Percentiles rank a stretch among this genome's conserved stretches.
phyloP scores from a whole-genome alignment of 2,888 invertebrate species.

The Fabriciana adippe region DNA sequence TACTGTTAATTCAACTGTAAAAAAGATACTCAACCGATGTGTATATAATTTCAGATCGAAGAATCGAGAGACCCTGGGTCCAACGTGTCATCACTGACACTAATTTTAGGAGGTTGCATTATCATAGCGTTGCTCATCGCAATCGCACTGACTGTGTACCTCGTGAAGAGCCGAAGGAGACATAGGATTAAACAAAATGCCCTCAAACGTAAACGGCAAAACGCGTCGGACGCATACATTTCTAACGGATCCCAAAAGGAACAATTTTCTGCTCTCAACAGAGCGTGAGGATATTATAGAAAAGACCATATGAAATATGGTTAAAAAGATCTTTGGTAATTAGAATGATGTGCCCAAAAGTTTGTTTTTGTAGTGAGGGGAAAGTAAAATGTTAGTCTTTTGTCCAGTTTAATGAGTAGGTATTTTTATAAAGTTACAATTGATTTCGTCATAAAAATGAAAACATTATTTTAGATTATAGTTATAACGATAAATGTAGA shows the following conservation, averaged over 20 bases:
- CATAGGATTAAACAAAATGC: constrained; percentile 60
- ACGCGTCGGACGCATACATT: constrained; percentile 55
- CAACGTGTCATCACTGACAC: constrained; percentile 54
- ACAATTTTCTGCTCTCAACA: constrained; percentile 65
- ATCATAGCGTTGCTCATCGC: constrained; percentile 59
- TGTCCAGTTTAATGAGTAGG: too few species aligned
- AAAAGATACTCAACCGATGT: too few species aligned
- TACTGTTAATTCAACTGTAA: too few species aligned
- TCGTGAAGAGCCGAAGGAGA: constrained; percentile 60
- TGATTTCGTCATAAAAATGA: too few species aligned
- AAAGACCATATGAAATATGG: not conserved
- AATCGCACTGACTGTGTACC: constrained; percentile 62
- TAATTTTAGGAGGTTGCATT: constrained; percentile 62
- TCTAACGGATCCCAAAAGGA: constrained; percentile 61
- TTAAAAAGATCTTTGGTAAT: not conserved
- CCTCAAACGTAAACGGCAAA: constrained; percentile 65
- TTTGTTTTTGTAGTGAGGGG: not conserved
- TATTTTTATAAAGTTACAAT: too few species aligned
- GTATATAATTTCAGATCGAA: constrained; percentile 56
- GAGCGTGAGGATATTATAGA: constrained; percentile 46
- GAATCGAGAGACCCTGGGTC: constrained; percentile 51
- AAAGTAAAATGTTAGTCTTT: too few species aligned
- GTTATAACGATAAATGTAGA: too few species aligned
- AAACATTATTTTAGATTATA: too few species aligned
- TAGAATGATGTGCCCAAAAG: not conserved